Evolutionary conservation across 2,888 invertebrate genomes (phyloP), one percentile per base, ranked within the genome.

Genomic region (Sericinus montela): DNA sequence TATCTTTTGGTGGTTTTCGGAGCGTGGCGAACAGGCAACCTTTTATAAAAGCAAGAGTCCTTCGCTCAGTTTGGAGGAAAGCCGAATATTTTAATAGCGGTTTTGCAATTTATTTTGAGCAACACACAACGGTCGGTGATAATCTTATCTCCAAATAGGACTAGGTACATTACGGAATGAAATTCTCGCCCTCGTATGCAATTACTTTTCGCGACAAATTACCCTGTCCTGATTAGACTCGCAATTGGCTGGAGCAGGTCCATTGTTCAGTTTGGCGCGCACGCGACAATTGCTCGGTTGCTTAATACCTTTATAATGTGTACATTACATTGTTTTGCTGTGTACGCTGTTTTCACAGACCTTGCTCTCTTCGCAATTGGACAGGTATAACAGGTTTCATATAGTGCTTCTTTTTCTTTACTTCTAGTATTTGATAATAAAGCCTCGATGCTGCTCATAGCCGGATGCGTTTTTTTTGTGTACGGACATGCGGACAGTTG

Each of bases 21-120:
- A 88, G 88, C 88, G 88, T 88, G 78, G 84, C 88, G 83, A 83
- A 85, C 83, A 83, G 83, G 81, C 82, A 85, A 83, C 86, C 87
- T 85, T n/a, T n/a, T 84, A 83, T 84, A 83, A 78, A 80, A 81
- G 80, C 80, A 83, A 76, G 78, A 80, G 87, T 88, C 88, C 87
- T 87, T 88, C 85, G 80, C 62, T 65, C 68, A 75, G 71, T 72
- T 73, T 73, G 71, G 75, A 74, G 82, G 81, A 87, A 86, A 85
- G 82, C 80, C 76, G 78, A 72, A 80, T 80, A 78, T 82, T 83
- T 82, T 75, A 78, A 75, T 77, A 72, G 69, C 57, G 60, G 70
- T 84, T 79, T 83, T 69, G 82, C 65, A 84, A 85, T 69, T 63
- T 58, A 61, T 61, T 73, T 67, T 61, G 55, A 62, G 67, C 72